Base-by-base conservation (phyloP, 2,888 invertebrate species). In the Drosophila aldrichi region DNA sequence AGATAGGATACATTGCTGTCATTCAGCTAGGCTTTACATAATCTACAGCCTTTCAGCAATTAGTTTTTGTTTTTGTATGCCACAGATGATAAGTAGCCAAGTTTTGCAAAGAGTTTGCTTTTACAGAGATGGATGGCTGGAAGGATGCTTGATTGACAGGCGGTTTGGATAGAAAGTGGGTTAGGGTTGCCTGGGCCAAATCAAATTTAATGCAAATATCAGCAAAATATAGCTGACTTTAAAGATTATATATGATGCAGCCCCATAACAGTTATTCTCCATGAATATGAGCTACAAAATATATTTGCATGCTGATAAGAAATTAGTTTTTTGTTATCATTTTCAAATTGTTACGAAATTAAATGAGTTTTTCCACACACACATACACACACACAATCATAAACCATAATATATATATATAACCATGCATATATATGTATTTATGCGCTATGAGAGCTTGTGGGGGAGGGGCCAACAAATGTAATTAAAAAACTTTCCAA, bases 401-500 rank as follows among this genome's bases (percentile, higher is more conserved):
- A 81, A 67, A 70, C 68, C 70, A 59, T 68, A 46, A 55, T 71
- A 54, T 25, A 36, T 14, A 36, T 14, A 38, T n/a, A 80, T 70
- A 52, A 18, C 20, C 20, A 34, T 12, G 22, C 20, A 87, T 76
- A 54, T 76, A 54, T 25, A 43, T 32, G 46, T 32, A 52, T 48
- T 8, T 55, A 56, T 61, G 56, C 59, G 68, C 57, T 46, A 70
- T 60, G 43, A 54, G n/a, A 46, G 10, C 20, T 12, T 32, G 9
- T 16, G 46, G 18, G n/a, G 2, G 25, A n/a, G 32, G 49, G 12
- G 25, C 14, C 3, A 16, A 16, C 81, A 89, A 85, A 85, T 86
- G 90, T 86, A 86, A 86, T 86, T 86, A 86, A 86, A 90, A 86
- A 86, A 86, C 89, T 86, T 86, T 84, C 38, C 83, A 79, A 86